Conservation (phyloP, 2,113 vertebrate genomes). For the Aepyceros melampus region DNA sequence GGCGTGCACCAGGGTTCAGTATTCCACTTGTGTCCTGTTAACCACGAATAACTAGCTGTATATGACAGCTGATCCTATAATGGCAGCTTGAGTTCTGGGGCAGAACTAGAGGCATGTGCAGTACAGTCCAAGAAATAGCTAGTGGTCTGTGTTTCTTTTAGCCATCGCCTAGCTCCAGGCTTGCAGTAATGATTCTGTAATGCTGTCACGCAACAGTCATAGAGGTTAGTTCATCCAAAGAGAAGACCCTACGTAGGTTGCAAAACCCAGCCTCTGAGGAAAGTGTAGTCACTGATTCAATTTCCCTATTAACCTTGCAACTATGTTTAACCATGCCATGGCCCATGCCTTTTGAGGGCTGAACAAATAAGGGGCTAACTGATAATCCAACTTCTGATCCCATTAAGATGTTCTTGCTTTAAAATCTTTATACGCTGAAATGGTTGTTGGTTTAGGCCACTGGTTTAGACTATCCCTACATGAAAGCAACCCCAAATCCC, state of each 20-base stretch:
- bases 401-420: neutral
- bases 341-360: neutral
- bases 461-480: neutral
- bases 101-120: neutral
- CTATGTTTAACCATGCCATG: neutral
- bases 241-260: neutral
- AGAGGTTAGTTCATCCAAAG: conserved; percentile 36
- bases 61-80: neutral
- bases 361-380: neutral
- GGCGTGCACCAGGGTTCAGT: neutral
- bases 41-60: neutral
- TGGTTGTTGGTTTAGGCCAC: neutral
- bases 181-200: neutral
- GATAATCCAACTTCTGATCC: conserved; percentile 2
- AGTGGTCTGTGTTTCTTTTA: neutral
- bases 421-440: neutral
- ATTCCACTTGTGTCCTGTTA: neutral
- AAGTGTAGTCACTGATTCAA: neutral
- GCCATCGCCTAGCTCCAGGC: neutral
- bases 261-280: conserved; percentile 4
- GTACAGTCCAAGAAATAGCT: neutral
- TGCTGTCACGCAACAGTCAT: neutral
- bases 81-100: neutral
- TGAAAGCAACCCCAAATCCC: neutral
- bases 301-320: neutral